Evolutionary conservation across 1,140 invertebrate genomes (phyloP).

Genomic region (Popillia japonica): DNA sequence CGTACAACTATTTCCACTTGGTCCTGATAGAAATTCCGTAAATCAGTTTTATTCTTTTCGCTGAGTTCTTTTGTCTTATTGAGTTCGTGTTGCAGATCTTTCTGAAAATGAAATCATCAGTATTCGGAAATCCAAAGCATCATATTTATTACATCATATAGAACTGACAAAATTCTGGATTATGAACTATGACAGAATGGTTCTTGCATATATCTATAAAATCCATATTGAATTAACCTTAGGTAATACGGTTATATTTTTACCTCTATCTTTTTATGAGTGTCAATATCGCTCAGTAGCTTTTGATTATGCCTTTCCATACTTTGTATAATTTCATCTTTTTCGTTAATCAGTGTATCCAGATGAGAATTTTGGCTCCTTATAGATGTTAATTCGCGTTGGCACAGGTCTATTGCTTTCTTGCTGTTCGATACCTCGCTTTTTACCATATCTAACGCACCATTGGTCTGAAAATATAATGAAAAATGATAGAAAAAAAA

Average conservation of each 20-base stretch:
- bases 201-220: neutral
- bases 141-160: neutral
- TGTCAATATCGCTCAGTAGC: slow-evolving; percentile 62
- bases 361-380: slow-evolving; percentile 66
- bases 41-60: slow-evolving; percentile 68
- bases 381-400: slow-evolving; percentile 64
- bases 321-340: slow-evolving; percentile 61
- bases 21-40: slow-evolving; percentile 79
- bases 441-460: slow-evolving; percentile 48
- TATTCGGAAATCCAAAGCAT: neutral
- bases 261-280: slow-evolving; percentile 64
- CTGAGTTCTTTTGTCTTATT: slow-evolving; percentile 57
- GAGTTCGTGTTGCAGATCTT: slow-evolving; percentile 62
- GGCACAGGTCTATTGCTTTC: slow-evolving; percentile 64
- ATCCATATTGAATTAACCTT: neutral
- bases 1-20: slow-evolving; percentile 80
- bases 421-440: slow-evolving; percentile 64
- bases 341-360: slow-evolving; percentile 64
- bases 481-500: neutral
- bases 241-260: slow-evolving; percentile 15
- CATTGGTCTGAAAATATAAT: neutral
- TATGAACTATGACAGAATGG: too few relatives aligned
- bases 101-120: slow-evolving; percentile 45
- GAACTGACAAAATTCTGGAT: too few relatives aligned
- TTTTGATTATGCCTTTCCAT: slow-evolving; percentile 64